A percentile compares a stretch with the other conserved stretches of the same genome.
Conservation (phyloP, 2,113 vertebrate genomes). For the Cinclus mexicanus region DNA sequence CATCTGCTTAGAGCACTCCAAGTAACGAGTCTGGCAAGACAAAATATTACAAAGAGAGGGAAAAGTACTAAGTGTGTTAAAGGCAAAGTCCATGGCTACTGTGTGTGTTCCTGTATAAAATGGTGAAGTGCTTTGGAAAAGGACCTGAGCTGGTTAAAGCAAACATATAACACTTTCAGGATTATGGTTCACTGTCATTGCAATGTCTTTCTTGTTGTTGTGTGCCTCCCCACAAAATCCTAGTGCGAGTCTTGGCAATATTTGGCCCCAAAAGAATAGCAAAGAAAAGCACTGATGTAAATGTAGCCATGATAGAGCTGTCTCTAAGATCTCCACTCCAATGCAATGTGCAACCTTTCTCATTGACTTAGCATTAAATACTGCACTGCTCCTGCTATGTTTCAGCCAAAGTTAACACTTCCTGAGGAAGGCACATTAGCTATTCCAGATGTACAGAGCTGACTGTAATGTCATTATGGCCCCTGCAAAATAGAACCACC, state of each 20-base stretch:
- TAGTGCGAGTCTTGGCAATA: background rate
- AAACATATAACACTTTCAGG: background rate
- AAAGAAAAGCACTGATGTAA: background rate
- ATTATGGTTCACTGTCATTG: background rate
- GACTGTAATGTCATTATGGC: slow-evolving; percentile 1
- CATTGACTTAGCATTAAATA: background rate
- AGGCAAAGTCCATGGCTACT: fast-evolving
- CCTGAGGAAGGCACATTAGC: slow-evolving; percentile 44
- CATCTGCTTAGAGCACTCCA: background rate
- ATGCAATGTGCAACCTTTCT: background rate
- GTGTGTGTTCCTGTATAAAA: background rate
- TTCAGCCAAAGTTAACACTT: slow-evolving; percentile 38
- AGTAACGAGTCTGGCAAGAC: background rate
- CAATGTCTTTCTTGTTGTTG: background rate
- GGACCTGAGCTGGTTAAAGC: background rate
- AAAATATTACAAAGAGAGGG: background rate
- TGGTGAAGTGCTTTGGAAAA: background rate
- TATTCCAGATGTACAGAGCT: slow-evolving; percentile 59
- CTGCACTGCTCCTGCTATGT: background rate
- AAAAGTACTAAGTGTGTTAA: background rate
- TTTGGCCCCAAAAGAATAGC: background rate
- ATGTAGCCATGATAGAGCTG: background rate
- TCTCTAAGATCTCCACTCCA: background rate
- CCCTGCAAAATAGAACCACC: slow-evolving; percentile 64
- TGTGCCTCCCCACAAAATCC: background rate